Evolutionary conservation across 2,113 vertebrate species (phyloP), one percentile per base, ranked within the genome.

Genomic region (Ivindomyrus marchei): DNA sequence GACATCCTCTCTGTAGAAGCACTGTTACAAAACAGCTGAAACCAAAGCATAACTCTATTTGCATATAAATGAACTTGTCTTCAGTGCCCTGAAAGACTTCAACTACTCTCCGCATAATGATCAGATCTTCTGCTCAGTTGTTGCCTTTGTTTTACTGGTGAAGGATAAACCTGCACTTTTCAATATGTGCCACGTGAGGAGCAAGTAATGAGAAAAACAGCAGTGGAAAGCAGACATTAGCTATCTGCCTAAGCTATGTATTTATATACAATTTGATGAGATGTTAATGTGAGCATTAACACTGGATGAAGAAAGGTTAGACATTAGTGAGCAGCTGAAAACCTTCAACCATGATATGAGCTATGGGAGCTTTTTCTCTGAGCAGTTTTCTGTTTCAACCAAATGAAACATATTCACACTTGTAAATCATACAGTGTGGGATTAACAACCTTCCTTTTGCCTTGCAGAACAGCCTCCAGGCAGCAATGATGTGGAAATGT

Each of bases 401-500:
- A 36, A 39, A 53, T 87, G 49, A 53, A 52, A 47, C 85, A 36
- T 52, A 36, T 87, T 53, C n/a, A 1, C 85, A 87, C 85, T 53
- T 87, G 49, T 53, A 87, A 87, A 39, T 87, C 85, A 52, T 31
- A 19, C 49, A 31, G 45, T 46, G 56, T 45, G 31, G 49, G 39
- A 62, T 15, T 62, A 66, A 88, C 27, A 66, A 31, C 19, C 53
- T 88, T 42, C 56, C 39, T 27, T 66, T 45, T 45, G 31, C 56
- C 53, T 88, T 66, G 2, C 36, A 24, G 56, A 88, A 56, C 49
- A 53, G 47, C n/a, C 49, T 36, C 27, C 85, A 31, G 47, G n/a
- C 47, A 53, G 85, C n/a, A 52, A 53, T 87, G 36, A 87, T 52
- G 85, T n/a, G n/a, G 27, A 87, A 87, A 87, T 87, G 49, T 87